phyloP scores from a whole-genome alignment of 2,888 invertebrate species.

The Ctena decussata region DNA sequence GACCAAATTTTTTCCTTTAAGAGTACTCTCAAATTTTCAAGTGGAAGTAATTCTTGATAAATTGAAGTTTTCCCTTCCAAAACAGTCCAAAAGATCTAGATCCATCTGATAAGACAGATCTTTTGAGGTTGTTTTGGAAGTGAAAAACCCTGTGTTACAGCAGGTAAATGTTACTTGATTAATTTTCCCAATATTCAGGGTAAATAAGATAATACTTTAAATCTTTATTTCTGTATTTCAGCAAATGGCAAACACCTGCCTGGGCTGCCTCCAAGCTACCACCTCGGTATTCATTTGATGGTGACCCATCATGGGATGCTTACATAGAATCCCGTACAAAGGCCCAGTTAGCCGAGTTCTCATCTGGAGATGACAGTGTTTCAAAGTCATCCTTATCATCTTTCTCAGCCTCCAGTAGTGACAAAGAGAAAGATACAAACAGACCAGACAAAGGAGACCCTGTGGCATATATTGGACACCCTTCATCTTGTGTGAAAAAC shows the following conservation, averaged over 20 bases:
- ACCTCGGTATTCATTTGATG: not conserved
- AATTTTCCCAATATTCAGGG: too few species aligned
- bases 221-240: not conserved
- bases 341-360: not conserved
- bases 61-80: too few species aligned
- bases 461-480: not conserved
- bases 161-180: too few species aligned
- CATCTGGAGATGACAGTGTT: conserved; percentile 46
- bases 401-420: conserved; percentile 49
- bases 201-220: too few species aligned
- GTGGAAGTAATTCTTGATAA: too few species aligned
- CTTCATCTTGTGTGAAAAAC: not conserved
- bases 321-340: not conserved
- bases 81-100: too few species aligned
- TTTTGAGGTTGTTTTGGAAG: too few species aligned
- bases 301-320: not conserved
- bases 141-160: too few species aligned
- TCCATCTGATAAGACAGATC: too few species aligned
- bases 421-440: conserved; percentile 23
- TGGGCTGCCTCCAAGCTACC: not conserved
- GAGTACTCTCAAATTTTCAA: too few species aligned
- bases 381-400: conserved; percentile 48
- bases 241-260: not conserved
- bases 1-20: too few species aligned
- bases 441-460: not conserved